Evolutionary conservation across 2,113 vertebrate genomes (phyloP), one percentile per base, ranked within the genome.

Genomic region (Corythornis cristatus): DNA sequence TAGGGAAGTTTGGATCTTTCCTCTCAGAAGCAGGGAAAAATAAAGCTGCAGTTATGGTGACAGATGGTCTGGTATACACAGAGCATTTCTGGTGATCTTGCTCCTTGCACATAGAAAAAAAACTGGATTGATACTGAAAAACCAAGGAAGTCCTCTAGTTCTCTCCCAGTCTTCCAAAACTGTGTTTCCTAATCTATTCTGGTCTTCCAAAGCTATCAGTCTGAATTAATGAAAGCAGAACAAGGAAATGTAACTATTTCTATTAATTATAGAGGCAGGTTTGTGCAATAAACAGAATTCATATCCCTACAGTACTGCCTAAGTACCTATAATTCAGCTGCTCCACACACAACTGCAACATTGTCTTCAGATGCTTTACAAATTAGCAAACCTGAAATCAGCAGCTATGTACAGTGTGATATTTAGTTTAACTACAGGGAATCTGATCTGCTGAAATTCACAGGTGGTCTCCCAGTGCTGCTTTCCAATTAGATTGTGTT

Each of bases 281-380:
- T 88, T 88, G 77, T 75, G 79, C 68, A 83, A 91, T 91, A 90
- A 90, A 62, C 53, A 88, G 91, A 93, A 97, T 95, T 93, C 72
- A 92, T 93, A 62, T 85, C 85, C 80, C 87, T 86, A 86, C 43
- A n/a, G 91, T 37, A 48, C 89, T 77, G 33, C 42, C 29, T 96
- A 96, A 96, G 91, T 89, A 68, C 76, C 86, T 77, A 93, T 96
- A 96, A 93, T 80, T 96, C 94, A 94, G 74, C 92, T 60, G 48
- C 84, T 92, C 79, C 5, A 1, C 48, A 90, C 80, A 72, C 46
- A 90, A 87, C 33, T 56, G 88, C 56, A 65, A 50, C 64, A 31
- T 87, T 74, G 83, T 64, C 84, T 73, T 83, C 93, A 79, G 26
- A 5, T 92, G 61, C 83, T 89, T 95, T 88, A 82, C 83, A 96